Percentiles rank a stretch among this genome's conserved stretches.
Evolutionary conservation across 2,888 invertebrate genomes (phyloP).

Genomic region (Drosophila nr. medialis): DNA sequence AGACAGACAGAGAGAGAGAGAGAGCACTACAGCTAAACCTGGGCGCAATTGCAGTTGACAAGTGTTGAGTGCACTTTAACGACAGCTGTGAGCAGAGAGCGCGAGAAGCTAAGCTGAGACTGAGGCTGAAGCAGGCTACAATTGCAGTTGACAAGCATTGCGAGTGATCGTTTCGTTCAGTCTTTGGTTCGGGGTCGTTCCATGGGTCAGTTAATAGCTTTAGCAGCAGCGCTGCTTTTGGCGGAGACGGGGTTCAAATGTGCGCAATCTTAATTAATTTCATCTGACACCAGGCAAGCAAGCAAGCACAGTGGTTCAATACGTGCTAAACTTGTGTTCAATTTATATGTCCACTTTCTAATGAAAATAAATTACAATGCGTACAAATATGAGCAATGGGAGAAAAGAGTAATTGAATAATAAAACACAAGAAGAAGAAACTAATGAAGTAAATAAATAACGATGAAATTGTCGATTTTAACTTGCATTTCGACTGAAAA

Average conservation of each 20-base stretch:
- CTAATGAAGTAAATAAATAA: not conserved
- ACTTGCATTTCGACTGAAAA: not conserved
- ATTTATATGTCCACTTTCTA: not conserved
- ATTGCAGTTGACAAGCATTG: constrained; percentile 45
- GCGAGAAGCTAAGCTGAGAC: not conserved
- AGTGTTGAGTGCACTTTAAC: not conserved
- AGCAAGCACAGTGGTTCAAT: constrained; percentile 44
- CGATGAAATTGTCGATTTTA: not conserved
- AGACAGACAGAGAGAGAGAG: not conserved
- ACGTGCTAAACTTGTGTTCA: not conserved
- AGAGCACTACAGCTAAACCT: not conserved
- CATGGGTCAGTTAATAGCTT: constrained; percentile 70
- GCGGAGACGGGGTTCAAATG: constrained; percentile 23
- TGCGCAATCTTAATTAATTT: constrained; percentile 69
- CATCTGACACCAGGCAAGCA: constrained; percentile 27
- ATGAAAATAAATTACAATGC: not conserved
- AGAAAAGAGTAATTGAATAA: not conserved
- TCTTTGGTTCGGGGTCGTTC: constrained; percentile 35
- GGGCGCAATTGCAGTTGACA: constrained; percentile 1
- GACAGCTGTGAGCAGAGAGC: not conserved
- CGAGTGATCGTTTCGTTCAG: constrained; percentile 9
- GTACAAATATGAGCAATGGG: not conserved
- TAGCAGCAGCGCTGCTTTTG: constrained; percentile 41
- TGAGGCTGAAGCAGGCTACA: constrained; percentile 32
- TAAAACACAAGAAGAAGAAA: not conserved